Evolutionary conservation across 2,888 invertebrate genomes (phyloP), one percentile per base, ranked within the genome.

Genomic region (Cheilosia urbana): DNA sequence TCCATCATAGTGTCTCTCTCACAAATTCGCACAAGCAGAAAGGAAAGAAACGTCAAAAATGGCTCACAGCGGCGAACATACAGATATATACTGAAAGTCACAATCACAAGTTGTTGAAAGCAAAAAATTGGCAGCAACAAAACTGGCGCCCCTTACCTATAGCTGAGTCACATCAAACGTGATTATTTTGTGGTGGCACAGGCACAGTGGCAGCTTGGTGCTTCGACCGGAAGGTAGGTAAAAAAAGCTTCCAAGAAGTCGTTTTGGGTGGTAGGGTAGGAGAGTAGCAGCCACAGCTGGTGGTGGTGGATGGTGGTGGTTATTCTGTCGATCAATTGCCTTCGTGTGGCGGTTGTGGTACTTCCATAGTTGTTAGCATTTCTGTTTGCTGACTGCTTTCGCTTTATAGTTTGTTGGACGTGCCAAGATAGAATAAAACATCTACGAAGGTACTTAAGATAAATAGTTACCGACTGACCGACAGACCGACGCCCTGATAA

Each of bases 11-110:
- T 79, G 55, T 63, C 62, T 79, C 58, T 63, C 62, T 68, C 65
- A 73, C 53, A 73, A 68, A 66, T 49, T 42, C 19, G 21, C 37
- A 58, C 72, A 79, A 78, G 60, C 42, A 40, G 77, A 84, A 78
- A 75, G 77, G 72, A 87, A 87, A 79, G 63, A 87, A 63, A 85
- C 78, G 45, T 66, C 69, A 58, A 77, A 79, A 79, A 79, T 75
- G 60, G 66, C 62, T 60, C 58, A 72, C 27, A 17, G 34, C 77
- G 37, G 27, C 57, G 34, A 45, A 40, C 1, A 40, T 40, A 51
- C 15, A 15, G 6, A 27, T 27, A 27, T 27, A 15, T 30, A 15
- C 21, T 15, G 15, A 24, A 21, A 11, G 19, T 66, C 65, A 40
- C 13, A 84, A 75, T 77, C 76, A 63, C 66, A 72, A 65, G 77